A percentile compares a stretch with the other conserved stretches of the same genome.
phyloP scores from a whole-genome alignment of 2,797 vertebrate genomes.

The Sebastes umbrosus region DNA sequence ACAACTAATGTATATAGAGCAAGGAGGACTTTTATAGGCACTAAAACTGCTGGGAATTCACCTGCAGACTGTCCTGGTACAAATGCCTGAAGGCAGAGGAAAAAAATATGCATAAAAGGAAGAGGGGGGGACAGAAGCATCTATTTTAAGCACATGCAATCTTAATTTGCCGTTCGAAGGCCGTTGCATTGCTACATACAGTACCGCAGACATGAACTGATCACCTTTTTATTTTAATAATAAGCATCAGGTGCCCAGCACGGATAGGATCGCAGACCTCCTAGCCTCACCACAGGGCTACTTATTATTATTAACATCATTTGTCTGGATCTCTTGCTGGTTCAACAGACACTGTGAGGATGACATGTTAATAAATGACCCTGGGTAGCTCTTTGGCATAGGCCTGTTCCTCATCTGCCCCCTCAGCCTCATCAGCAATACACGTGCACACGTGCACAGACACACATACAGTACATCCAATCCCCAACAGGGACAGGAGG shows the following conservation, averaged over 20 bases:
- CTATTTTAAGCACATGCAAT: constrained; percentile 36
- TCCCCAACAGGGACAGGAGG: constrained; percentile 92
- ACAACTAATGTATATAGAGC: constrained; percentile 39
- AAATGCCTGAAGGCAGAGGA: constrained; percentile 26
- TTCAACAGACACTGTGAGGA: constrained; percentile 92
- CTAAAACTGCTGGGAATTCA: constrained; percentile 34
- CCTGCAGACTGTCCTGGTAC: constrained; percentile 36
- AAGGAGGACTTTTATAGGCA: constrained; percentile 18
- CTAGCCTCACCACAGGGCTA: constrained; percentile 90
- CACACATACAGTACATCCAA: constrained; percentile 73
- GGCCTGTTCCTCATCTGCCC: constrained; percentile 95
- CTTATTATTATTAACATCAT: constrained; percentile 97
- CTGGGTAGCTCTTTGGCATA: constrained; percentile 89
- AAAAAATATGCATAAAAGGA: constrained; percentile 24
- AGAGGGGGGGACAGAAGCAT: neutral
- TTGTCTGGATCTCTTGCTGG: constrained; percentile 96
- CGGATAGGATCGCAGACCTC: constrained; percentile 72
- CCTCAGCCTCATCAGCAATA: constrained; percentile 79
- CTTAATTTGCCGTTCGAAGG: constrained; percentile 2
- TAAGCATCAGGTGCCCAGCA: constrained; percentile 68
- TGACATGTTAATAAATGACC: constrained; percentile 98
- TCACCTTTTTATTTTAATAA: constrained; percentile 54
- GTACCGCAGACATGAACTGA: constrained; percentile 20
- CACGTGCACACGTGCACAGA: constrained; percentile 61
- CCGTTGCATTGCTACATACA: constrained; percentile 36